Conservation (phyloP, 2,888 invertebrate genomes). For the Tachina lurida region DNA sequence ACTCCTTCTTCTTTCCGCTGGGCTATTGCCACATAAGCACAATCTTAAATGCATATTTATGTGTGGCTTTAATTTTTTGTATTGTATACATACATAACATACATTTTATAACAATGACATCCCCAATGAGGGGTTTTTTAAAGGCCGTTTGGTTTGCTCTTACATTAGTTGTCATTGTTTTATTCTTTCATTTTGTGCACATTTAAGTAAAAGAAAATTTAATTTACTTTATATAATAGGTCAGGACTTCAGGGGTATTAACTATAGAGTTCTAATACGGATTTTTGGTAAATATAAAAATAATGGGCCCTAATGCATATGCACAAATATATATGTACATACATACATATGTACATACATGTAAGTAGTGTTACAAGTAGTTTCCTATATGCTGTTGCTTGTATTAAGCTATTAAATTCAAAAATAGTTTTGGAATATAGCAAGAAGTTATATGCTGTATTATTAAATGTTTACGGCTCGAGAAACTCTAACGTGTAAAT, state of each 20-base stretch:
- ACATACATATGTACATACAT: neutral
- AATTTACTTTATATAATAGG: slow-evolving; percentile 35
- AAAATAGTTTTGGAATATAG: too few relatives aligned
- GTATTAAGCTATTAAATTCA: too few relatives aligned
- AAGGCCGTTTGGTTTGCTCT: slow-evolving; percentile 41
- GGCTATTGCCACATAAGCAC: too few relatives aligned
- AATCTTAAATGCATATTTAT: neutral
- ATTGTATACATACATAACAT: slow-evolving; percentile 21
- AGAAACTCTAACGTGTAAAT: neutral
- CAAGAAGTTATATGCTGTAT: too few relatives aligned
- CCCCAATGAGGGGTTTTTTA: slow-evolving; percentile 31
- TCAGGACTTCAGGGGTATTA: slow-evolving; percentile 49
- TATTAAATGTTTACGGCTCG: too few relatives aligned
- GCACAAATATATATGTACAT: too few relatives aligned
- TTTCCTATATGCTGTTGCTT: too few relatives aligned
- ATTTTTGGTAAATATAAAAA: too few relatives aligned
- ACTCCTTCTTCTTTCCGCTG: too few relatives aligned
- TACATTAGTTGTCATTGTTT: neutral
- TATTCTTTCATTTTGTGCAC: slow-evolving; percentile 2
- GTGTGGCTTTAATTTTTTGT: slow-evolving; percentile 1
- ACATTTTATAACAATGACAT: slow-evolving; percentile 53
- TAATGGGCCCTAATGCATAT: too few relatives aligned
- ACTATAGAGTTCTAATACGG: slow-evolving; percentile 3
- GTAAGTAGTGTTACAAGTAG: neutral
- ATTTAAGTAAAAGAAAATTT: slow-evolving; percentile 19